Evolutionary conservation across 2,888 invertebrate species (phyloP).

Genomic region (Philhelius pedissequus): DNA sequence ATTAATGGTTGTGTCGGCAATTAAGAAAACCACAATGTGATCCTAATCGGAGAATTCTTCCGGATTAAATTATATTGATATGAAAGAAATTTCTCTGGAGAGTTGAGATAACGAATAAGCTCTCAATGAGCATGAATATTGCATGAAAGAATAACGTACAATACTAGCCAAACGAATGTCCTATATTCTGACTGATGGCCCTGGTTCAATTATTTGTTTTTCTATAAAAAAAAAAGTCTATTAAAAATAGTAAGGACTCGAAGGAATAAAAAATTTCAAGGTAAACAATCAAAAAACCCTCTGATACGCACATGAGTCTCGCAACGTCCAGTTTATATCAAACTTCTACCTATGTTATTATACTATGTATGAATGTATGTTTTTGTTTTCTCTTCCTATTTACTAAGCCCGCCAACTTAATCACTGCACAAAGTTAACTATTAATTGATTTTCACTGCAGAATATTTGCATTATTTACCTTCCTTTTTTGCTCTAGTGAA

Average conservation of each 20-base stretch:
- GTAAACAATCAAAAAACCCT: not conserved
- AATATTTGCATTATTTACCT: conserved; percentile 57
- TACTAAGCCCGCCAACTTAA: conserved; percentile 13
- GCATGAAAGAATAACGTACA: no score
- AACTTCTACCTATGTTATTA: not conserved
- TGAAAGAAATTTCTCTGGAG: no score
- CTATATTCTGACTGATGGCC: no score
- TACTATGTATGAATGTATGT: not conserved
- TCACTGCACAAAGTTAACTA: conserved; percentile 43
- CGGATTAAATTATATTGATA: no score
- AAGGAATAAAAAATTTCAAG: not conserved
- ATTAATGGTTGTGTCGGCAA: no score
- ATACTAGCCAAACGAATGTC: no score
- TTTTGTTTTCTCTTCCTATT: not conserved
- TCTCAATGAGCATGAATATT: no score
- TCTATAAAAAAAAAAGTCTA: not conserved
- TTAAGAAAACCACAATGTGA: no score
- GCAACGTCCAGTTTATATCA: not conserved
- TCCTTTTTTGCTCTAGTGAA: conserved; percentile 56
- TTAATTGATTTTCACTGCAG: conserved; percentile 56
- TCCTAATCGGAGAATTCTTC: no score
- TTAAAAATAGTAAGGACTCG: not conserved
- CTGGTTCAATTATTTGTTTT: no score
- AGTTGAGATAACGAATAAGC: no score
- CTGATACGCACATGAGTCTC: not conserved